These are phyloP conservation scores for Copidosoma aretas DNA, from an alignment of 2,888 invertebrate species.

Conservation along the genomic window DNA sequence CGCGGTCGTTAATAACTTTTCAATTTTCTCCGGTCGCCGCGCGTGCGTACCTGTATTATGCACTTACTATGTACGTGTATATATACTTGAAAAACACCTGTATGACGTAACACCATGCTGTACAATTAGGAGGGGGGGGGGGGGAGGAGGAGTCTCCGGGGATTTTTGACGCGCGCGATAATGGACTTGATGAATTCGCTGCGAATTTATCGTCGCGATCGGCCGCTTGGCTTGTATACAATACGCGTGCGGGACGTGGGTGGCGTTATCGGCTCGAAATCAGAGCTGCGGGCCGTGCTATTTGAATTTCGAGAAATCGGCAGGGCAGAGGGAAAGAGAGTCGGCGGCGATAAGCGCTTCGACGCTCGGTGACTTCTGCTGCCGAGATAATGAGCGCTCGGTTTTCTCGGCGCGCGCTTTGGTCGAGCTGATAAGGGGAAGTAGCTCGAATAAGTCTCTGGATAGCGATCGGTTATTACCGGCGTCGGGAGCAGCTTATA, in stretches of 20 bases:
- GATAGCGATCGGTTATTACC: no score
- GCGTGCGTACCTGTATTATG: no score
- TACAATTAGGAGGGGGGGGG: not conserved
- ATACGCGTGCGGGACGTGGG: not conserved
- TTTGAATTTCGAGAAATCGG: slow-evolving; percentile 21
- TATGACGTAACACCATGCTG: slow-evolving; percentile 9
- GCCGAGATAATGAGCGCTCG: no score
- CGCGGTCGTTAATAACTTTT: slow-evolving; percentile 2
- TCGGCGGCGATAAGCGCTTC: no score
- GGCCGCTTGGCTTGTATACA: not conserved
- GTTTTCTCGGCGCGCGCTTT: no score
- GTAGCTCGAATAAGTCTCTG: no score
- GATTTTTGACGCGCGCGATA: not conserved
- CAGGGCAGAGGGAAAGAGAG: no score
- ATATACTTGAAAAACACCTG: slow-evolving; percentile 5
- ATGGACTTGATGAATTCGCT: not conserved
- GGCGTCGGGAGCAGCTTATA: no score
- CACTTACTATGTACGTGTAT: no score
- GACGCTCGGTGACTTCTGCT: no score
- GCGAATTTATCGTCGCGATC: not conserved
- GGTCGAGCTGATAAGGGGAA: not conserved
- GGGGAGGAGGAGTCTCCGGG: not conserved
- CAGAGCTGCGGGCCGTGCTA: slow-evolving; percentile 4
- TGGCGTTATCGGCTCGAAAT: slow-evolving; percentile 3
- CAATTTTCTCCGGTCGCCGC: slow-evolving; percentile 14